Evolutionary conservation across 2,888 invertebrate species (phyloP).

Genomic region (Coelinius sp.): DNA sequence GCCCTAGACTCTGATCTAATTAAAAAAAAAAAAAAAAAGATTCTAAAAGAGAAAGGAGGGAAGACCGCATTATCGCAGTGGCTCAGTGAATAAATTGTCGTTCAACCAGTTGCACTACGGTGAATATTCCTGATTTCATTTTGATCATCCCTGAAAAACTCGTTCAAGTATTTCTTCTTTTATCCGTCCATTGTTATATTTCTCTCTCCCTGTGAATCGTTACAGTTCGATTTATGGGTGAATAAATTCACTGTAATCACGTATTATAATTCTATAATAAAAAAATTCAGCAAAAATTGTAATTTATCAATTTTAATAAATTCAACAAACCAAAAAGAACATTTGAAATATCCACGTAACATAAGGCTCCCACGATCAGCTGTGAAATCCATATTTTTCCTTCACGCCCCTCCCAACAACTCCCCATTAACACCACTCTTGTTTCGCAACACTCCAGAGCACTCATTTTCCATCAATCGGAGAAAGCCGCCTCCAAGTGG

Average conservation of each 20-base stretch:
- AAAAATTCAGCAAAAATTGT: neutral
- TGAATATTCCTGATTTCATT: constrained; percentile 31
- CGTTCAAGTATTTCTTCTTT: constrained; percentile 19
- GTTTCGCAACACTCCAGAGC: constrained; percentile 15
- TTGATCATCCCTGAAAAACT: constrained; percentile 34
- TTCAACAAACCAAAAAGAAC: neutral
- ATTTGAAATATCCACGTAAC: neutral
- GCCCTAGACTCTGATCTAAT: constrained; percentile 45
- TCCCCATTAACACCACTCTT: constrained; percentile 13
- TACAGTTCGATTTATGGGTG: constrained; percentile 6
- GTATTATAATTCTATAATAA: neutral
- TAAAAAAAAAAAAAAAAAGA: constrained; percentile 43
- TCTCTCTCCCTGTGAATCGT: constrained; percentile 1
- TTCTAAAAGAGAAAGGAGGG: constrained; percentile 27
- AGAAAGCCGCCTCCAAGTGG: constrained; percentile 14
- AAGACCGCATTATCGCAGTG: constrained; percentile 45
- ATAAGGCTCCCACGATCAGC: neutral
- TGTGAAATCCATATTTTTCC: constrained; percentile 18
- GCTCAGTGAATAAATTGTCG: constrained; percentile 47
- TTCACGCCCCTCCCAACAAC: neutral
- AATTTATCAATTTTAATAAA: neutral
- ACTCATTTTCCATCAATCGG: constrained; percentile 10
- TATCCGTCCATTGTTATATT: neutral
- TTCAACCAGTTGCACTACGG: constrained; percentile 43
- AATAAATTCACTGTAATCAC: neutral